These are phyloP conservation scores for Leuciscus idus DNA, from an alignment of 2,113 vertebrate genomes.

Conservation along the genomic window DNA sequence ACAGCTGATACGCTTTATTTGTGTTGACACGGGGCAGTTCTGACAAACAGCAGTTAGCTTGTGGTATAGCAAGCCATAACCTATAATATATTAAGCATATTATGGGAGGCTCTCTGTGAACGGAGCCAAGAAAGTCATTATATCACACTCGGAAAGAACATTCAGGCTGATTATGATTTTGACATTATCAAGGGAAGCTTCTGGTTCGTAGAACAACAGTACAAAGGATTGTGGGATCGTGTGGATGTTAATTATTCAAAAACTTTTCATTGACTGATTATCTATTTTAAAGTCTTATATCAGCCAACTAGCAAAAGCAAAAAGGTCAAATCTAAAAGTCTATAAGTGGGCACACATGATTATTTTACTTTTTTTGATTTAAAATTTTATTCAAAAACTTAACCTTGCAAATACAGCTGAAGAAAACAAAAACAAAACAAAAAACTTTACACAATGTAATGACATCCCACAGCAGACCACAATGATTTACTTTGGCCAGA, in stretches of 20 bases:
- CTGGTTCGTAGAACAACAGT: neutral
- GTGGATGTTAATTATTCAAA: neutral
- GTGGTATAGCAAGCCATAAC: conserved; percentile 22
- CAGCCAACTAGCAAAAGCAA: neutral
- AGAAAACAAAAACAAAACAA: neutral
- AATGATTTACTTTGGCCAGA: neutral
- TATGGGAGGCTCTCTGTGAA: neutral
- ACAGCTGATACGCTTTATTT: conserved; percentile 26
- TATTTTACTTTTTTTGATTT: neutral
- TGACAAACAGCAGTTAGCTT: conserved; percentile 7
- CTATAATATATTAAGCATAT: neutral
- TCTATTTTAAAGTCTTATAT: neutral
- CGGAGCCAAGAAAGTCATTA: conserved; percentile 13
- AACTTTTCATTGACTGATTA: conserved; percentile 3
- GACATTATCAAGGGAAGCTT: conserved; percentile 6
- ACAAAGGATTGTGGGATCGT: neutral
- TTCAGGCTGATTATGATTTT: neutral
- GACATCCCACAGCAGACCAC: neutral
- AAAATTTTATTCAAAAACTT: neutral
- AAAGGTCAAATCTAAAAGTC: neutral
- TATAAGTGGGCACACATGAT: conserved; percentile 12
- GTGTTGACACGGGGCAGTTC: conserved; percentile 21
- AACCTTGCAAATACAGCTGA: neutral
- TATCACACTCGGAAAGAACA: neutral
- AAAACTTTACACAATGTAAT: neutral